Evolutionary conservation across 2,888 invertebrate species (phyloP).

Genomic region (Noctua janthina): DNA sequence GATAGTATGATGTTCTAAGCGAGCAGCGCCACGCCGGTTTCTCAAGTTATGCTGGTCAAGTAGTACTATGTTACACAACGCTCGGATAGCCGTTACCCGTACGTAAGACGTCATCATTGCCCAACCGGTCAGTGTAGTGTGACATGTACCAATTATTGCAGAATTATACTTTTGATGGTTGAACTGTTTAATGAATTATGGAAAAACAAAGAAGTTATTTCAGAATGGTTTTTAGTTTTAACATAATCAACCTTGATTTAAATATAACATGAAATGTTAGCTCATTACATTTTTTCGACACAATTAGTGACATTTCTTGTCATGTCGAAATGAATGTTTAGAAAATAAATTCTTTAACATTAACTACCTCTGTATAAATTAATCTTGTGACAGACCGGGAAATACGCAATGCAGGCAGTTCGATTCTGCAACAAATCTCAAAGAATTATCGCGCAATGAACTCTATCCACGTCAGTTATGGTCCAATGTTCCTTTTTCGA

Average conservation of each 20-base stretch:
- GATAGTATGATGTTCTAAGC: background rate
- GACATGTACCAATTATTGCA: slow-evolving; percentile 47
- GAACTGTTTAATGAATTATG: background rate
- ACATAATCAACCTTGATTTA: background rate
- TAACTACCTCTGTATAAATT: background rate
- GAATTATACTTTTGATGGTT: slow-evolving; percentile 34
- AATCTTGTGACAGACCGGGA: slow-evolving; percentile 42
- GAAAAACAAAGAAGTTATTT: background rate
- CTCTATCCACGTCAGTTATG: slow-evolving; percentile 55
- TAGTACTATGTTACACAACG: slow-evolving; percentile 21
- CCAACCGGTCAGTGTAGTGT: slow-evolving; percentile 24
- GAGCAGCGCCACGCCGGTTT: background rate
- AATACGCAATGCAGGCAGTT: slow-evolving; percentile 48
- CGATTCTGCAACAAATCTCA: slow-evolving; percentile 54
- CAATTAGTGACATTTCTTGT: background rate
- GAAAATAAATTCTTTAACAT: slow-evolving; percentile 19
- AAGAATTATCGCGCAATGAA: slow-evolving; percentile 61
- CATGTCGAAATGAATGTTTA: background rate
- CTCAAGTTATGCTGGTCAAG: slow-evolving; percentile 2
- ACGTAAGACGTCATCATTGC: slow-evolving; percentile 44
- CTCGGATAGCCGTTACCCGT: slow-evolving; percentile 30
- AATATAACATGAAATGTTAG: background rate
- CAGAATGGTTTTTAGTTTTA: background rate
- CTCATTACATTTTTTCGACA: background rate
- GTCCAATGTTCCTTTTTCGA: slow-evolving; percentile 58